Evolutionary conservation across 64 coral and sea anemone genomes (phyloP).

Genomic region (Trachythela sp.): DNA sequence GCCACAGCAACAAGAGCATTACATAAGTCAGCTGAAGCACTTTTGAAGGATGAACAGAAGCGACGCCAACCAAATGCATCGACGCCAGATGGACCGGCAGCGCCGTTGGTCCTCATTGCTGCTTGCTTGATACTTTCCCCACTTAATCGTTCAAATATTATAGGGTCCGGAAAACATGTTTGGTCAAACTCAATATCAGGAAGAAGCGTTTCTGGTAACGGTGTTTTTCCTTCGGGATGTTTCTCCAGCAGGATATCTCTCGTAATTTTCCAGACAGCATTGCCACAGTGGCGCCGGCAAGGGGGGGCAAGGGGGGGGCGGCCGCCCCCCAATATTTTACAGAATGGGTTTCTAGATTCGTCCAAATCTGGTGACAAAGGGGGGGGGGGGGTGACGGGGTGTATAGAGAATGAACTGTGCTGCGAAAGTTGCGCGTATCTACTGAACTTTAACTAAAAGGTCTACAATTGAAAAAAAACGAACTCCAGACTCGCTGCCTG

Average conservation of each 20-base stretch:
- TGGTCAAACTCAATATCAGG: not conserved
- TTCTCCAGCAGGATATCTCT: conserved; percentile 1
- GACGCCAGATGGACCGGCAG: not conserved
- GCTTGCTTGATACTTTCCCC: not conserved
- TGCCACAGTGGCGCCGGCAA: too few relatives aligned
- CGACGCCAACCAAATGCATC: conserved; percentile 9
- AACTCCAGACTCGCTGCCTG: too few relatives aligned
- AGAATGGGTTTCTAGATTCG: too few relatives aligned
- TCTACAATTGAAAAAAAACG: too few relatives aligned
- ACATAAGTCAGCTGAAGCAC: not conserved
- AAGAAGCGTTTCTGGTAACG: not conserved
- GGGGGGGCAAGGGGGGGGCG: too few relatives aligned
- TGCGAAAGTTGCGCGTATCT: too few relatives aligned
- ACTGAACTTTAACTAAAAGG: too few relatives aligned
- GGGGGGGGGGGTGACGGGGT: too few relatives aligned
- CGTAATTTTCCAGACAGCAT: not conserved
- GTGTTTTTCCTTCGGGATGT: not conserved
- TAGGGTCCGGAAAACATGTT: not conserved
- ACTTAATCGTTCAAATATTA: not conserved
- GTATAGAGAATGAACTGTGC: too few relatives aligned
- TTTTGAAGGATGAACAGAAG: not conserved
- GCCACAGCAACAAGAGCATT: not conserved
- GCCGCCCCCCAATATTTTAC: too few relatives aligned
- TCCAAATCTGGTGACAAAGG: too few relatives aligned
- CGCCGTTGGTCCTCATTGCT: not conserved